These are phyloP conservation scores for Origma solitaria DNA, from an alignment of 2,113 vertebrate genomes.

Conservation along the genomic window DNA sequence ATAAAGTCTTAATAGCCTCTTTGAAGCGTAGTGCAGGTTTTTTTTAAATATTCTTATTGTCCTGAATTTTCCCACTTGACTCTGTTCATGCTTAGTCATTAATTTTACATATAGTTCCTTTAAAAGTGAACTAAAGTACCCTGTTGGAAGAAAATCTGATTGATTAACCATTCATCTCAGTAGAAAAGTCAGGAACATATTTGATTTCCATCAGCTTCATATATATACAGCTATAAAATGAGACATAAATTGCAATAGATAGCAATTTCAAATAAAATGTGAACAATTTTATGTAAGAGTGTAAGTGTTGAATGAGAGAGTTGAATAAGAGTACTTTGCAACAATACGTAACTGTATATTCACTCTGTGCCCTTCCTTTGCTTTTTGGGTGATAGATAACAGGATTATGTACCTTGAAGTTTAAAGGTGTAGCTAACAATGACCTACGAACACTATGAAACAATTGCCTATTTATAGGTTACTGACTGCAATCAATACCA, in stretches of 20 bases:
- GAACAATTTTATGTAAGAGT: not conserved
- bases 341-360: not conserved
- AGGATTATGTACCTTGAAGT: slow-evolving; percentile 29
- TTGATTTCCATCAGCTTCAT: slow-evolving; percentile 3
- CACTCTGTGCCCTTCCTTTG: not conserved
- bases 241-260: not conserved
- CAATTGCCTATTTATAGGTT: slow-evolving; percentile 62
- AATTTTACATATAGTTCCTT: slow-evolving; percentile 27
- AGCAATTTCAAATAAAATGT: not conserved
- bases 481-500: slow-evolving; percentile 60
- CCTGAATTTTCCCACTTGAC: not conserved
- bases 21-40: not conserved
- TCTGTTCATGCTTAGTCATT: slow-evolving; percentile 9
- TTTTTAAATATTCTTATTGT: slow-evolving; percentile 12
- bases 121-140: not conserved
- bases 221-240: slow-evolving; percentile 10
- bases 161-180: slow-evolving; percentile 56
- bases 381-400: slow-evolving; percentile 8
- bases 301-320: not conserved
- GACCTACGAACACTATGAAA: slow-evolving; percentile 50
- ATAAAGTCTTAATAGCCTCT: not conserved
- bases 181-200: slow-evolving; percentile 10
- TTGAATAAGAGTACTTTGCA: not conserved
- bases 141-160: slow-evolving; percentile 23
- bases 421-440: slow-evolving; percentile 60